A percentile compares a stretch with the other conserved stretches of the same genome.
Evolutionary conservation across 2,888 invertebrate genomes (phyloP).

Genomic region (Aphodius granarius): DNA sequence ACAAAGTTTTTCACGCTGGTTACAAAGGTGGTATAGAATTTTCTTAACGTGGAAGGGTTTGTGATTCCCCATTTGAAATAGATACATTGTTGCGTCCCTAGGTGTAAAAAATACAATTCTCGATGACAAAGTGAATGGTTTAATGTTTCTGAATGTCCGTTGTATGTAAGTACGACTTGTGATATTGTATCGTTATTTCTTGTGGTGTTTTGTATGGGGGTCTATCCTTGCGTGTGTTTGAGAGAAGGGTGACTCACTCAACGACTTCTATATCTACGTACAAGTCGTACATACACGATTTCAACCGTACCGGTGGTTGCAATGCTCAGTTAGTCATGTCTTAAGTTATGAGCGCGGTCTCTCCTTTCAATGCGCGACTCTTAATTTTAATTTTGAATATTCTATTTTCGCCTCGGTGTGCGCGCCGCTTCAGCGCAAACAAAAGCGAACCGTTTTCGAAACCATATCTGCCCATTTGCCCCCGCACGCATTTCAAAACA

Average conservation of each 20-base stretch:
- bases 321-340: conserved; percentile 12
- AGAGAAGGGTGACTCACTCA: conserved; percentile 36
- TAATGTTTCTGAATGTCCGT: conserved; percentile 42
- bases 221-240: conserved; percentile 29
- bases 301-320: conserved; percentile 21
- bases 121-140: conserved; percentile 25
- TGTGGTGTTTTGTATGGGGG: conserved; percentile 35
- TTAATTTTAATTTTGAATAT: background rate
- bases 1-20: no score
- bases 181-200: conserved; percentile 32
- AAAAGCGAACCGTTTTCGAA: background rate
- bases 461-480: background rate
- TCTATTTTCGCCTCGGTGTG: background rate
- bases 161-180: conserved; percentile 18
- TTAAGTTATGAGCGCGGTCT: background rate
- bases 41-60: background rate
- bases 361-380: background rate
- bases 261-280: conserved; percentile 29
- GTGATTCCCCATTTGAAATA: background rate
- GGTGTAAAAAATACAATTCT: background rate
- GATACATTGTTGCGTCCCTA: background rate
- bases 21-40: no score
- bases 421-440: background rate
- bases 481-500: background rate
- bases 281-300: no score